phyloP scores from a whole-genome alignment of 2,797 vertebrate genomes.

The Notoglanidium macrostoma region DNA sequence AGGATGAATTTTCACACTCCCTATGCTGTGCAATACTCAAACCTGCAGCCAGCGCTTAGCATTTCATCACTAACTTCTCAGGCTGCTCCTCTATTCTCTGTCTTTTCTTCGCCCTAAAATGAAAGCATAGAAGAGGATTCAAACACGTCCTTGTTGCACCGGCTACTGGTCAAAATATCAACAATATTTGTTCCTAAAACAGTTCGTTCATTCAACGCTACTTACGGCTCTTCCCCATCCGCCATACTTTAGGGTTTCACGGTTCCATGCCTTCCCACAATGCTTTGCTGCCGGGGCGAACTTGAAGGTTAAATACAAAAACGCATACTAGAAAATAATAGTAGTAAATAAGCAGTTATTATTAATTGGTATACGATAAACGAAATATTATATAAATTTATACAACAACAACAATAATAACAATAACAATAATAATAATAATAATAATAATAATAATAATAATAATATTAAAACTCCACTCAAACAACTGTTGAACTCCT shows the following conservation, averaged over 20 bases:
- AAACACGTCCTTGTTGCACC: constrained; percentile 62
- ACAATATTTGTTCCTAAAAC: constrained; percentile 21
- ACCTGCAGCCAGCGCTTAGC: constrained; percentile 75
- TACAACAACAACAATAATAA: background rate
- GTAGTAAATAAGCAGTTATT: background rate
- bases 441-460: background rate
- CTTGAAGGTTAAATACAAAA: constrained; percentile 16
- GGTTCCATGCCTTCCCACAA: constrained; percentile 76
- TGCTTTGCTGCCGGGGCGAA: constrained; percentile 30
- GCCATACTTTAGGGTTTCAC: constrained; percentile 95
- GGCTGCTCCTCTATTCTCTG: constrained; percentile 98
- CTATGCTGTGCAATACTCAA: constrained; percentile 71
- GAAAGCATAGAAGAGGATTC: constrained; percentile 82
- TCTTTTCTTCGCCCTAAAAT: constrained; percentile 99
- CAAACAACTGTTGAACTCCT: too few species aligned
- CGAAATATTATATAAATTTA: background rate
- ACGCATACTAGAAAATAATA: background rate
- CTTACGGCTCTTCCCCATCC: constrained; percentile 97
- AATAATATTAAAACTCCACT: background rate
- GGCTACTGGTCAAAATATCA: constrained; percentile 8
- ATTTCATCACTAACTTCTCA: constrained; percentile 96
- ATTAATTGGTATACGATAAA: background rate
- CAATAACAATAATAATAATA: background rate
- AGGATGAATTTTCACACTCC: constrained; percentile 59
- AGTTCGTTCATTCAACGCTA: constrained; percentile 69